phyloP scores from a whole-genome alignment of 2,888 invertebrate genomes.

The Panzeria rudis region DNA sequence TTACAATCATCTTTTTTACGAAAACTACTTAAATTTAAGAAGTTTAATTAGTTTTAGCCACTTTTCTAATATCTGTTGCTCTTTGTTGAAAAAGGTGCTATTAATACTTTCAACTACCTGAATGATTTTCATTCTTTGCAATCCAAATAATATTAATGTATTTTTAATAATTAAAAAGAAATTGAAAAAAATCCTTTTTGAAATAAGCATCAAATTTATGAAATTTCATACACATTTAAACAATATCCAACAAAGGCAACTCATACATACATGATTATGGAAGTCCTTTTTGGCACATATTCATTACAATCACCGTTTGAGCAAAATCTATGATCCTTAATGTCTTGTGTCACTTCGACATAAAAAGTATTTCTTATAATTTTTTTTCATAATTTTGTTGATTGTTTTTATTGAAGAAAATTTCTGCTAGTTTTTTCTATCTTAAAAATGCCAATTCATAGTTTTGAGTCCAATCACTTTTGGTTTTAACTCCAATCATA shows the following conservation, averaged over 20 bases:
- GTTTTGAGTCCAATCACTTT: slow-evolving; percentile 2
- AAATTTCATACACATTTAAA: neutral
- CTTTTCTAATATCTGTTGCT: neutral
- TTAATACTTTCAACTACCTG: neutral
- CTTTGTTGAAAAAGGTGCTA: neutral
- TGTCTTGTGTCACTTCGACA: neutral
- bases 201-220: neutral
- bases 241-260: neutral
- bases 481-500: neutral
- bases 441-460: neutral
- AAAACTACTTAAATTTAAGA: no score
- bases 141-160: neutral
- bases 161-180: neutral
- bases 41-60: neutral
- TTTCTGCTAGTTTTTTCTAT: no score
- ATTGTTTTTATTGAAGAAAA: neutral
- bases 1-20: no score
- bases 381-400: neutral
- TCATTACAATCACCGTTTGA: slow-evolving; percentile 1
- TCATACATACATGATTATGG: neutral
- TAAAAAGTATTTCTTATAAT: neutral
- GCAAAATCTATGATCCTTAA: neutral
- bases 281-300: slow-evolving; percentile 1
- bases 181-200: neutral
- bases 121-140: neutral